Conservation (phyloP, 2,888 invertebrate genomes). For the Scaptomyza caliginosa region DNA sequence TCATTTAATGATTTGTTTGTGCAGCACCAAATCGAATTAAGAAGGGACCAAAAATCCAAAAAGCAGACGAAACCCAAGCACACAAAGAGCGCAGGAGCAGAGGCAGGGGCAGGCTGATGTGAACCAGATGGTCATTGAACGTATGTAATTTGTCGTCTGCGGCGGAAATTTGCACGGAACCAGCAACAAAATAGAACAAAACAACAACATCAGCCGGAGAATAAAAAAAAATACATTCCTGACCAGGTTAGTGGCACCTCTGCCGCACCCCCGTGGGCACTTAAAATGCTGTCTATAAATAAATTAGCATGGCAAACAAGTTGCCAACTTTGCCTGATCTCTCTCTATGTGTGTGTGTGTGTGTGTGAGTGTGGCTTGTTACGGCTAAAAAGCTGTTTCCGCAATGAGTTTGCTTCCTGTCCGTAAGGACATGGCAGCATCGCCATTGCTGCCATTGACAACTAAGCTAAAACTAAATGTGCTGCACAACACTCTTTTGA, state of each 20-base stretch:
- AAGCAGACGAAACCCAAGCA: slow-evolving; percentile 1
- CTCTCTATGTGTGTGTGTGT: slow-evolving; percentile 3
- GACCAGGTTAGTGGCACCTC: slow-evolving; percentile 15
- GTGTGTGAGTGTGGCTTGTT: slow-evolving; percentile 59
- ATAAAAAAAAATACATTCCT: slow-evolving; percentile 16
- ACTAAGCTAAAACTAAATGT: slow-evolving; percentile 74
- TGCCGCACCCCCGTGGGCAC: slow-evolving; percentile 12
- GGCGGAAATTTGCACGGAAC: slow-evolving; percentile 74
- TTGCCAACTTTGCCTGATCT: slow-evolving; percentile 48
- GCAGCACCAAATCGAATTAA: slow-evolving; percentile 67
- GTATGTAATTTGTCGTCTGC: slow-evolving; percentile 77
- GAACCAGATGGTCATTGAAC: slow-evolving; percentile 54
- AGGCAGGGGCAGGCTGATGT: background rate
- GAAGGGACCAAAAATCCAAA: slow-evolving; percentile 23
- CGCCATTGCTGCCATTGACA: slow-evolving; percentile 67
- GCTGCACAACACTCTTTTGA: slow-evolving; percentile 47
- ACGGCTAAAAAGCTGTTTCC: slow-evolving; percentile 79
- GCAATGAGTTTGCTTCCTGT: slow-evolving; percentile 79
- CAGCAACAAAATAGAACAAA: slow-evolving; percentile 21
- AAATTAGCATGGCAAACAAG: slow-evolving; percentile 80
- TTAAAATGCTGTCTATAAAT: slow-evolving; percentile 73
- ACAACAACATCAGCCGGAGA: slow-evolving; percentile 10
- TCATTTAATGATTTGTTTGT: slow-evolving; percentile 74
- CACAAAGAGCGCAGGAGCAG: too few species aligned
- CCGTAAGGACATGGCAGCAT: slow-evolving; percentile 65